Evolutionary conservation across 2,797 vertebrate genomes (phyloP).

Genomic region (Myoxocephalus aenaeus): DNA sequence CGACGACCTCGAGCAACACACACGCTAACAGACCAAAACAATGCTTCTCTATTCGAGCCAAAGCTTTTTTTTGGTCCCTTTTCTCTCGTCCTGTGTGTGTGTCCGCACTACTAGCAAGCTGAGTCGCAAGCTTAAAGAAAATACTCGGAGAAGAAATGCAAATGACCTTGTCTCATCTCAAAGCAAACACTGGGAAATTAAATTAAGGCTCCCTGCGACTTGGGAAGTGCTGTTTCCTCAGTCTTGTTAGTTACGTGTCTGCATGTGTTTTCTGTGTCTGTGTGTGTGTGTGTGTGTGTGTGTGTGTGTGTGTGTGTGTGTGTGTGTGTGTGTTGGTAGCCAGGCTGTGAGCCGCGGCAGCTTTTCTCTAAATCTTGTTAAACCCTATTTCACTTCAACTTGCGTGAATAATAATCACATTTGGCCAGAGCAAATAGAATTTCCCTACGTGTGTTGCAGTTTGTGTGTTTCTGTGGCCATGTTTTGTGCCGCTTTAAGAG

Average conservation of each 20-base stretch:
- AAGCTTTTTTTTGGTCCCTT: slow-evolving; percentile 38
- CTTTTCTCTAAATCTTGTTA: slow-evolving; percentile 44
- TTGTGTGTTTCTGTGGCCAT: not conserved
- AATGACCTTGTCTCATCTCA: slow-evolving; percentile 79
- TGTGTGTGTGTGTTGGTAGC: not conserved
- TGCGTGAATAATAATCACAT: slow-evolving; percentile 44
- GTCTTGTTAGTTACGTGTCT: slow-evolving; percentile 34
- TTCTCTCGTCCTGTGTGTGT: slow-evolving; percentile 30
- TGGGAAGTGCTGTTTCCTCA: slow-evolving; percentile 52
- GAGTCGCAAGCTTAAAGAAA: slow-evolving; percentile 61
- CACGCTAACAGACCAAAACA: slow-evolving; percentile 46
- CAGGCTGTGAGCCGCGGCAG: slow-evolving; percentile 24
- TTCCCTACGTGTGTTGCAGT: slow-evolving; percentile 18
- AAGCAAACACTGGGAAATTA: slow-evolving; percentile 81
- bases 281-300: slow-evolving; percentile 18
- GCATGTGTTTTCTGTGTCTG: slow-evolving; percentile 10
- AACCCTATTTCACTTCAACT: slow-evolving; percentile 38
- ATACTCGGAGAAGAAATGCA: slow-evolving; percentile 71
- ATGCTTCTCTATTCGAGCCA: slow-evolving; percentile 46
- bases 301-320: not conserved
- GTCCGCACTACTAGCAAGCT: slow-evolving; percentile 42
- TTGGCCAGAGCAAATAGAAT: slow-evolving; percentile 7
- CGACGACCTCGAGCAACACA: slow-evolving; percentile 48
- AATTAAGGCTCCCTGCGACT: slow-evolving; percentile 73
- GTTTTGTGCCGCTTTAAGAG: slow-evolving; percentile 17